Evolutionary conservation across 2,888 invertebrate genomes (phyloP).

Genomic region (Meiosimyza decipiens): DNA sequence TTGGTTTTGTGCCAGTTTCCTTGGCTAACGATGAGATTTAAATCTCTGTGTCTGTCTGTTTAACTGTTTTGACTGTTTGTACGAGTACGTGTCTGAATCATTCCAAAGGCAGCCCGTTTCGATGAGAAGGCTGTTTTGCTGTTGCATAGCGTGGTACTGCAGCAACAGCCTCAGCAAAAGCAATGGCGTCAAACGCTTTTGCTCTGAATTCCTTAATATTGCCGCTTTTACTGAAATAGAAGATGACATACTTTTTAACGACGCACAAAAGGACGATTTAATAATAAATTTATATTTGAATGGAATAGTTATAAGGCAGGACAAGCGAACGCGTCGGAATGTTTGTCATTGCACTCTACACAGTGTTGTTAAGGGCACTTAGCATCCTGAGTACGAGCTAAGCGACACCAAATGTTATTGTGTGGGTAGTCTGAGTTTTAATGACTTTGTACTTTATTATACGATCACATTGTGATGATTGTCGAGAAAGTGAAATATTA

Average conservation of each 20-base stretch:
- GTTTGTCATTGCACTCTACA: too few species aligned
- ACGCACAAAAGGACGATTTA: conserved; percentile 36
- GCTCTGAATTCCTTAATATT: conserved; percentile 7
- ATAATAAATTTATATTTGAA: conserved; percentile 35
- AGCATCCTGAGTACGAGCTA: too few species aligned
- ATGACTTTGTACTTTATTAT: too few species aligned
- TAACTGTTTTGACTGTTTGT: background rate
- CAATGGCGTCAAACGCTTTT: conserved; percentile 1
- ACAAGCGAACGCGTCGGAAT: background rate
- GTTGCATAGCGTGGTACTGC: background rate
- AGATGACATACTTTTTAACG: conserved; percentile 26
- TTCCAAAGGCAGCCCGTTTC: conserved; percentile 15
- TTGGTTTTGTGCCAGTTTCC: conserved; percentile 23
- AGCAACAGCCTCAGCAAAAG: conserved; percentile 6
- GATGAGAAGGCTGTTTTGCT: background rate
- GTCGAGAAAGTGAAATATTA: too few species aligned
- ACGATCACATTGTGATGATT: too few species aligned
- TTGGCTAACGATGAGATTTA: conserved; percentile 24
- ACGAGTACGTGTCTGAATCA: background rate
- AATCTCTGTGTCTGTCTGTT: conserved; percentile 8
- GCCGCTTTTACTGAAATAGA: background rate
- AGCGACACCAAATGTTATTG: too few species aligned
- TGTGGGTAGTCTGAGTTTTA: too few species aligned
- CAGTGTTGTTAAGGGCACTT: too few species aligned
- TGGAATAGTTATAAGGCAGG: background rate